Percentiles rank a stretch among this genome's conserved stretches.
These are phyloP conservation scores for Saguinus imperator DNA, from an alignment of 2,113 vertebrate species.

Conservation along the genomic window DNA sequence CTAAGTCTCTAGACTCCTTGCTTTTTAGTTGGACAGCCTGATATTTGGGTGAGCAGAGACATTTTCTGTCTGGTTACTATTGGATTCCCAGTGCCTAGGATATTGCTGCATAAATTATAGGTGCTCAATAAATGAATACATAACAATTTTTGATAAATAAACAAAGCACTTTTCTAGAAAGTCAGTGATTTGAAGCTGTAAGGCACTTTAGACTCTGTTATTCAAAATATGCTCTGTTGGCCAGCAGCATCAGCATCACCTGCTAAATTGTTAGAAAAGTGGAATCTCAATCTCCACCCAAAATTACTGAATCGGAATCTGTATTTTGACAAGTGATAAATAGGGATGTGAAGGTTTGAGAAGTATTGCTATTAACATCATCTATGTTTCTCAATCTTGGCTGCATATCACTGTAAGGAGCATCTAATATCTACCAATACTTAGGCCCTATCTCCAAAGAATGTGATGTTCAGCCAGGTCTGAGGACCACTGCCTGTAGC, in stretches of 20 bases:
- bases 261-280: background rate
- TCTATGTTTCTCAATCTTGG: background rate
- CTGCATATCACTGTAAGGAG: background rate
- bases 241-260: background rate
- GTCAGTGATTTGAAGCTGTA: background rate
- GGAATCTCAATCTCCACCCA: background rate
- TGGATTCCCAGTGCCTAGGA: background rate
- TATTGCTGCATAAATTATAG: background rate
- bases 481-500: background rate
- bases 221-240: background rate
- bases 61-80: background rate
- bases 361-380: background rate
- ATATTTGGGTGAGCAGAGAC: background rate
- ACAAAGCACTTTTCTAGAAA: conserved; percentile 4
- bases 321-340: background rate
- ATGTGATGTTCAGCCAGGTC: too few relatives aligned
- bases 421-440: background rate
- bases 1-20: background rate
- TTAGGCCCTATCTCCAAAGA: background rate
- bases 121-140: background rate
- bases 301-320: background rate
- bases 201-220: background rate
- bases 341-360: background rate
- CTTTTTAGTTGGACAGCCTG: background rate
- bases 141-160: background rate